Evolutionary conservation across 2,797 vertebrate species (phyloP), one percentile per base, ranked within the genome.

Genomic region (Ateles fusciceps): DNA sequence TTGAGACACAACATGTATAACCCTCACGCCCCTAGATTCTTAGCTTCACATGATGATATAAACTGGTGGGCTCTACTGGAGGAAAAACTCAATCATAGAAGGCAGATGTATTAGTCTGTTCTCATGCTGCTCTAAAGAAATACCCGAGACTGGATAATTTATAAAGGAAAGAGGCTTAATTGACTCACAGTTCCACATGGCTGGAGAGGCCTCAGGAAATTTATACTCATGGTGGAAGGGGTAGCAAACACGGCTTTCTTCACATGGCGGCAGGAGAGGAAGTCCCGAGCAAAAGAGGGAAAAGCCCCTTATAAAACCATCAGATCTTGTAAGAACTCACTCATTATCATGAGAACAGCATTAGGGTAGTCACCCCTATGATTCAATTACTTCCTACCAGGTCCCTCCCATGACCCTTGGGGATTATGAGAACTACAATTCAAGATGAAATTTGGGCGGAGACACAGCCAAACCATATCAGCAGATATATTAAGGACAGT

Each of bases 21-120:
- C 26, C 17, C 52, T 83, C 42, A 26, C 8, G 84, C 78, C 44
- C 17, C 42, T 87, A 72, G 33, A 42, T 92, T 92, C 85, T 93
- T 95, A 96, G 36, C 59, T 88, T 88, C 61, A 64, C 30, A 78
- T 76, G 90, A 71, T 68, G n/a, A n/a, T n/a, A 83, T 79, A 79
- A 95, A 95, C 42, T 85, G 57, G 87, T 94, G 61, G 87, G 71
- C 42, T 95, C 13, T 86, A 3, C 39, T 79, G 44, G 55, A 52
- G n/a, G 2, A 4, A 97, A 97, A 96, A 90, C 33, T 83, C 61
- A 92, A 26, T 64, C n/a, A 39, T 28, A 71, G 76, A 94, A 95
- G 22, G 21, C 48, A 95, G 48, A 83, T 89, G 91, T 22, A 94
- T 72, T 71, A 91, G 33, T 68, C 61, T 68, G 61, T 68, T 68